phyloP scores from a whole-genome alignment of 2,888 invertebrate genomes.

The Agrotis puta region DNA sequence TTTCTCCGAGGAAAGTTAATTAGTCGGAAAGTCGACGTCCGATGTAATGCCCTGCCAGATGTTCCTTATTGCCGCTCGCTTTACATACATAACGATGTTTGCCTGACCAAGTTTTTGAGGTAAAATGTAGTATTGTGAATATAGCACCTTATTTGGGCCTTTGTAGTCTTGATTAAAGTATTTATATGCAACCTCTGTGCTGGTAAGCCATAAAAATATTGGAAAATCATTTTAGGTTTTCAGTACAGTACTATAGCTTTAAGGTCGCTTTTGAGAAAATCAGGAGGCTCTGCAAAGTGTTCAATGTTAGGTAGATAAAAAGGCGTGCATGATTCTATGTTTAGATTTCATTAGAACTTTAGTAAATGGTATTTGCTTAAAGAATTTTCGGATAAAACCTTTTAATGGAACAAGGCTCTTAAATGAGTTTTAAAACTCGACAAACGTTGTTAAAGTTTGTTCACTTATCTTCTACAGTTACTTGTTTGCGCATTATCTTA shows the following conservation, averaged over 20 bases:
- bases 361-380: slow-evolving; percentile 6
- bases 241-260: neutral
- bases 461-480: slow-evolving; percentile 31
- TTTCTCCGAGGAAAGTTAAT: slow-evolving; percentile 71
- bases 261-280: neutral
- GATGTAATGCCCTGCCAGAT: slow-evolving; percentile 66
- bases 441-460: slow-evolving; percentile 27
- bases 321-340: neutral
- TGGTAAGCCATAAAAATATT: slow-evolving; percentile 21
- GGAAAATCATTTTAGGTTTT: slow-evolving; percentile 29
- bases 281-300: neutral
- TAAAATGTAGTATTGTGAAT: slow-evolving; percentile 38
- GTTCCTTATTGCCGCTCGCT: slow-evolving; percentile 65
- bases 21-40: slow-evolving; percentile 69
- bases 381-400: slow-evolving; percentile 4
- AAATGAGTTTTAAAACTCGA: slow-evolving; percentile 12
- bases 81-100: slow-evolving; percentile 59
- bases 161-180: slow-evolving; percentile 43
- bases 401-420: slow-evolving; percentile 13
- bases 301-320: neutral
- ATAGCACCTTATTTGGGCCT: slow-evolving; percentile 44
- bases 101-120: slow-evolving; percentile 45
- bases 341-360: neutral
- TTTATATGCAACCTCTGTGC: slow-evolving; percentile 40
- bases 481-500: slow-evolving; percentile 42